Conservation (phyloP, 2,888 invertebrate species). For the Slavum lentiscoides region DNA sequence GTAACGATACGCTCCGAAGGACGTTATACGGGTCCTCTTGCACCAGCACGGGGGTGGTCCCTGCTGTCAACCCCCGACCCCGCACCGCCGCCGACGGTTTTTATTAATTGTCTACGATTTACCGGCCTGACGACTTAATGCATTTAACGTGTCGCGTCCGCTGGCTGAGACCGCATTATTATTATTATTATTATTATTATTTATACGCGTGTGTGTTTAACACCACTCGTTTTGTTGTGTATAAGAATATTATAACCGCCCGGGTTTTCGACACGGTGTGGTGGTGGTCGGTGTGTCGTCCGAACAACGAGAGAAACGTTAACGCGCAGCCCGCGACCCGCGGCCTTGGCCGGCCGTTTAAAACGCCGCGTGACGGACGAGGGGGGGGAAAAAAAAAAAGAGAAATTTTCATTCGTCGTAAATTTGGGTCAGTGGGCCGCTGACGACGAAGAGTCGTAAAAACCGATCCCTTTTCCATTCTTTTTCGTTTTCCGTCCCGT, state of each 20-base stretch:
- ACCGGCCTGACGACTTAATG: conserved; percentile 52
- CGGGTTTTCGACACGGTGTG: too few species aligned
- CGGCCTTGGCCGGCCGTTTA: too few species aligned
- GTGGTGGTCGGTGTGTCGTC: too few species aligned
- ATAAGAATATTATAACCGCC: too few species aligned
- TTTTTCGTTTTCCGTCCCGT: background rate
- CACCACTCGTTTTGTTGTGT: too few species aligned
- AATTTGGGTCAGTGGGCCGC: background rate
- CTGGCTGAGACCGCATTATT: background rate
- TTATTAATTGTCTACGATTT: conserved; percentile 50
- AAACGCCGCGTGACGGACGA: too few species aligned
- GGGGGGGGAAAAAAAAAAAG: too few species aligned
- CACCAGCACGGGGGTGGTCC: conserved; percentile 44
- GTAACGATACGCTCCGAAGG: conserved; percentile 2
- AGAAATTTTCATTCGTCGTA: too few species aligned
- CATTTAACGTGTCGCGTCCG: conserved; percentile 47
- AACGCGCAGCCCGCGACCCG: too few species aligned
- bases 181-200: too few species aligned
- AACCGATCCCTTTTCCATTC: background rate
- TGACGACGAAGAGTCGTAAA: conserved; percentile 28
- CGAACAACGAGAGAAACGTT: too few species aligned
- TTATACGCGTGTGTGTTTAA: too few species aligned
- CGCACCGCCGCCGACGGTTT: conserved; percentile 16
- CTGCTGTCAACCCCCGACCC: conserved; percentile 50
- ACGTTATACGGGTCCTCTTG: background rate